phyloP scores from a whole-genome alignment of 2,797 vertebrate genomes.

The Urophycis tenuis region DNA sequence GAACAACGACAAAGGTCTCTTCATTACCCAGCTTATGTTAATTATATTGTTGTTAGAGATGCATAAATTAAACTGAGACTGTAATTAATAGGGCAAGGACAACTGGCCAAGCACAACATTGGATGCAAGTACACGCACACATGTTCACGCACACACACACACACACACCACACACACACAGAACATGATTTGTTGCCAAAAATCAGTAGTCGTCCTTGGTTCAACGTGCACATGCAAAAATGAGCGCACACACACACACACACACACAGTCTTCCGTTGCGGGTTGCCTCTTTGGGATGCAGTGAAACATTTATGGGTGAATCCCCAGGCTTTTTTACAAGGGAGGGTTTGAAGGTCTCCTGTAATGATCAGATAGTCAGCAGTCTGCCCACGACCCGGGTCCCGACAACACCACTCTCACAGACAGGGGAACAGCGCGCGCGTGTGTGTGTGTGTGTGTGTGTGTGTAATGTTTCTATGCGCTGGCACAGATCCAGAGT shows the following conservation, averaged over 20 bases:
- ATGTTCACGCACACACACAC: constrained; percentile 23
- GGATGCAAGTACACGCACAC: constrained; percentile 44
- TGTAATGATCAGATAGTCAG: constrained; percentile 64
- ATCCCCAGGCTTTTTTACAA: constrained; percentile 45
- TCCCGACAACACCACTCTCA: constrained; percentile 42
- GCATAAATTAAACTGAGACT: constrained; percentile 66
- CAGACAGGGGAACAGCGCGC: constrained; percentile 43
- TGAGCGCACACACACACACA: constrained; percentile 23
- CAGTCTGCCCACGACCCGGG: constrained; percentile 54
- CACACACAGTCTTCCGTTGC: constrained; percentile 36
- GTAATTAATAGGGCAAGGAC: constrained; percentile 70
- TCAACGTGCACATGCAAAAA: constrained; percentile 37
- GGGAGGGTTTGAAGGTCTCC: constrained; percentile 63
- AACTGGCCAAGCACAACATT: constrained; percentile 50
- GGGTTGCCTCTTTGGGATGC: constrained; percentile 56
- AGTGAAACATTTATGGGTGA: constrained; percentile 69
- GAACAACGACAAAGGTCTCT: constrained; percentile 36
- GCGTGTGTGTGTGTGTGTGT: constrained; percentile 10
- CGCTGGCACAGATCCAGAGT: constrained; percentile 26
- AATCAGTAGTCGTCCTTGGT: constrained; percentile 64
- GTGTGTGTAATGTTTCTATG: constrained; percentile 1
- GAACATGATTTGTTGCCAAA: constrained; percentile 44
- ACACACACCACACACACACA: constrained; percentile 1
- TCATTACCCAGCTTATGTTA: constrained; percentile 66
- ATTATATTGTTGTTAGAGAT: constrained; percentile 67